These are phyloP conservation scores for Entelurus aequoreus DNA, from an alignment of 2,113 vertebrate genomes.

Conservation along the genomic window DNA sequence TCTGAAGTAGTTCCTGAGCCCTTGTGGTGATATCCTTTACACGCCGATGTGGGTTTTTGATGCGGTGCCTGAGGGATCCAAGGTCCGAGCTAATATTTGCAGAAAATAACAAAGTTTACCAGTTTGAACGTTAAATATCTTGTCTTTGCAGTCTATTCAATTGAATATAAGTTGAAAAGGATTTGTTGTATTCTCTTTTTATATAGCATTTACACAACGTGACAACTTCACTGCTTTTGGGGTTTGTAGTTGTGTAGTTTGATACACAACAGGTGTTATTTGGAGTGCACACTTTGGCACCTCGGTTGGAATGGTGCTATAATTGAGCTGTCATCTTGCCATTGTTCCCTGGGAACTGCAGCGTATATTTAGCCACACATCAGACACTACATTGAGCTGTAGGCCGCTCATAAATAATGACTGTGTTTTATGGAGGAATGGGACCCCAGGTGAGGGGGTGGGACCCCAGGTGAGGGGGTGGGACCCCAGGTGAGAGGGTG, in stretches of 20 bases:
- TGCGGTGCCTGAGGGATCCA: too few relatives aligned
- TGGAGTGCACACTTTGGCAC: conserved; percentile 8
- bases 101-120: too few relatives aligned
- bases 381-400: conserved; percentile 33
- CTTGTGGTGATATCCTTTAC: too few relatives aligned
- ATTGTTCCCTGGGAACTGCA: conserved; percentile 26
- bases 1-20: too few relatives aligned
- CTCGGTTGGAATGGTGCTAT: conserved; percentile 14
- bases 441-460: conserved; percentile 37
- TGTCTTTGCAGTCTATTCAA: too few relatives aligned
- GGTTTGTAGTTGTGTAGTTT: too few relatives aligned
- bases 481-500: conserved; percentile 37
- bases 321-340: conserved; percentile 8
- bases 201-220: too few relatives aligned
- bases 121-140: too few relatives aligned
- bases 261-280: too few relatives aligned
- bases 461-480: conserved; percentile 34
- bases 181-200: background rate
- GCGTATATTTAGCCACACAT: conserved; percentile 35
- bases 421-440: conserved; percentile 47
- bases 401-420: conserved; percentile 50
- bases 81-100: too few relatives aligned
- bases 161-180: background rate
- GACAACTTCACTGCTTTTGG: too few relatives aligned
- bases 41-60: too few relatives aligned